phyloP scores from a whole-genome alignment of 2,888 invertebrate genomes.

The Eristalis intricaria region DNA sequence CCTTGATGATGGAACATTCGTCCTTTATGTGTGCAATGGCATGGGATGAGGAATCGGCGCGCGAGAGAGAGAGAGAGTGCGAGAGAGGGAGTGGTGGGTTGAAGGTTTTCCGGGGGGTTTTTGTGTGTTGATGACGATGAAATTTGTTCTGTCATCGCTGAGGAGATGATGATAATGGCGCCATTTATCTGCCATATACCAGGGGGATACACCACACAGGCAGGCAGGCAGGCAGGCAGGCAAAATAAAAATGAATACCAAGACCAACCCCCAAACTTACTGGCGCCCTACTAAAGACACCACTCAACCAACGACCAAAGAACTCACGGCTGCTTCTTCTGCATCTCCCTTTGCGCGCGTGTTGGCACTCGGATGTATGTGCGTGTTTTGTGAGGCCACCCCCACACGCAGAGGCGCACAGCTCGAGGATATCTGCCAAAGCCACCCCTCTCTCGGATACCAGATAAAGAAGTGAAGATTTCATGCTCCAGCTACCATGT shows the following conservation, averaged over 20 bases:
- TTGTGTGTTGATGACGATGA: conserved; percentile 53
- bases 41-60: neutral
- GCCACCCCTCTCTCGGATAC: conserved; percentile 13
- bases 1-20: conserved; percentile 43
- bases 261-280: neutral
- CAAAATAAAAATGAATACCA: neutral
- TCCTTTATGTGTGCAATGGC: neutral
- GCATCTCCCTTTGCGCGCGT: no score
- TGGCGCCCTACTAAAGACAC: neutral
- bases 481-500: conserved; percentile 50
- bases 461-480: conserved; percentile 44
- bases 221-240: neutral
- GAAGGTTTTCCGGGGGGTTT: neutral
- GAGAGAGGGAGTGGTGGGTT: neutral
- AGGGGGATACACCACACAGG: neutral
- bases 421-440: neutral
- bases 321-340: no score
- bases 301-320: neutral
- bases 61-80: no score
- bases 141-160: conserved; percentile 58
- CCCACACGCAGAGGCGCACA: neutral
- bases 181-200: conserved; percentile 44
- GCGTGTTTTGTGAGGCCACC: neutral
- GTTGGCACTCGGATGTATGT: neutral
- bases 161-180: conserved; percentile 30